A percentile compares a stretch with the other conserved stretches of the same genome.
phyloP scores from a whole-genome alignment of 2,888 invertebrate genomes.

The Hybos culiciformis region DNA sequence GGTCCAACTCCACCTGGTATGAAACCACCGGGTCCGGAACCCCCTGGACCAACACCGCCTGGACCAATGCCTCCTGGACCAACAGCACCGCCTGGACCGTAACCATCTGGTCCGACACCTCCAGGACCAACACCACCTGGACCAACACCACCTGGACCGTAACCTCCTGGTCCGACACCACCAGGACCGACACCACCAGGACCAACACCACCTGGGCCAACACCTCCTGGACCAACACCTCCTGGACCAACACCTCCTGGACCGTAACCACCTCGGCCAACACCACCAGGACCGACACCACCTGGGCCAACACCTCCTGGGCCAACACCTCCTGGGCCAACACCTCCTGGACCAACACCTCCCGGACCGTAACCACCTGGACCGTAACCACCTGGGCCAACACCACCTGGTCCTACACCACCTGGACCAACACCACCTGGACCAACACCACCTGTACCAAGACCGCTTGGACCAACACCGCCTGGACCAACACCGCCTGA shows the following conservation, averaged over 20 bases:
- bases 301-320: conserved; percentile 2
- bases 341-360: conserved; percentile 4
- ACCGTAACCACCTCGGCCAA: not conserved
- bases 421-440: conserved; percentile 5
- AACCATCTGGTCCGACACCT: conserved; percentile 7
- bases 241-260: conserved; percentile 2
- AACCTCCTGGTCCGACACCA: conserved; percentile 3
- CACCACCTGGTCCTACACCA: not conserved
- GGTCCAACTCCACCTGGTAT: not conserved
- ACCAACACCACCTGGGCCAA: conserved; percentile 7
- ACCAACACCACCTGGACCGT: conserved; percentile 3
- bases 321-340: conserved; percentile 1
- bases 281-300: conserved; percentile 1
- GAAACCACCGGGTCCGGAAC: not conserved
- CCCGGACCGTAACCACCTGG: not conserved
- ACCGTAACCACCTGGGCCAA: not conserved
- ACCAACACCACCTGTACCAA: conserved; percentile 3
- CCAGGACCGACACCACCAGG: conserved; percentile 11
- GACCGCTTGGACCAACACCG: not conserved
- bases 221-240: not conserved
- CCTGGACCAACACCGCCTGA: not conserved
- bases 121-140: conserved; percentile 7
- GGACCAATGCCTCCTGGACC: conserved; percentile 8
- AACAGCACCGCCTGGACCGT: not conserved
- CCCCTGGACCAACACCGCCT: conserved; percentile 1